These are phyloP conservation scores for Pyrrhosoma nymphula DNA, from an alignment of 2,888 invertebrate species.

Conservation along the genomic window DNA sequence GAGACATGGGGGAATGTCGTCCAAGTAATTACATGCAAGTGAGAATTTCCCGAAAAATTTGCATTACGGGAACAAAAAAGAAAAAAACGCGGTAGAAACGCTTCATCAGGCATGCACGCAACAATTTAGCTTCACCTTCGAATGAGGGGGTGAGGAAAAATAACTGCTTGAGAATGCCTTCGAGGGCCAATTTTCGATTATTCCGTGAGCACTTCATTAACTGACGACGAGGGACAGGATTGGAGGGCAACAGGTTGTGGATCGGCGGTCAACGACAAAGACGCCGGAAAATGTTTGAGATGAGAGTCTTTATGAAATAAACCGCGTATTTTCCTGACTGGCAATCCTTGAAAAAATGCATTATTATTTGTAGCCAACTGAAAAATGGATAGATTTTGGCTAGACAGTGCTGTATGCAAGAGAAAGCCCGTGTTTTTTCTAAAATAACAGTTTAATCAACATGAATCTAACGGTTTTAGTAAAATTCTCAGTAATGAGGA, in stretches of 20 bases:
- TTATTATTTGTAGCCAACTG: no score
- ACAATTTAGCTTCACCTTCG: neutral
- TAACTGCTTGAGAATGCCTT: neutral
- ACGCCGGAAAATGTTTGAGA: neutral
- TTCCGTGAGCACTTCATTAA: slow-evolving; percentile 19
- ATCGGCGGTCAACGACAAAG: neutral
- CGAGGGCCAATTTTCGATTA: neutral
- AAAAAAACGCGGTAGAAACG: neutral
- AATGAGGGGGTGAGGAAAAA: neutral
- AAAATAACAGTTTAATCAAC: no score
- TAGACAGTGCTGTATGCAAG: no score
- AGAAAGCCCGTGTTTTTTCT: no score
- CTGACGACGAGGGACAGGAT: neutral
- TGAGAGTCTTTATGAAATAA: neutral
- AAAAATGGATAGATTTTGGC: no score
- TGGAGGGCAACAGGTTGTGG: slow-evolving; percentile 3
- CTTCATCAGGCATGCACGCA: neutral
- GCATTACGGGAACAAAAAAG: neutral
- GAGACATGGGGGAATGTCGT: neutral
- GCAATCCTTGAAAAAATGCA: no score
- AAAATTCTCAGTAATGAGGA: no score
- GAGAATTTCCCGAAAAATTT: slow-evolving; percentile 35
- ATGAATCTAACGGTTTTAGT: no score
- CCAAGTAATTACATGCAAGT: neutral
- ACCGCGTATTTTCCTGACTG: no score